A percentile compares a stretch with the other conserved stretches of the same genome.
These are phyloP conservation scores for Agrilus mali DNA, from an alignment of 2,888 invertebrate genomes.

Conservation along the genomic window DNA sequence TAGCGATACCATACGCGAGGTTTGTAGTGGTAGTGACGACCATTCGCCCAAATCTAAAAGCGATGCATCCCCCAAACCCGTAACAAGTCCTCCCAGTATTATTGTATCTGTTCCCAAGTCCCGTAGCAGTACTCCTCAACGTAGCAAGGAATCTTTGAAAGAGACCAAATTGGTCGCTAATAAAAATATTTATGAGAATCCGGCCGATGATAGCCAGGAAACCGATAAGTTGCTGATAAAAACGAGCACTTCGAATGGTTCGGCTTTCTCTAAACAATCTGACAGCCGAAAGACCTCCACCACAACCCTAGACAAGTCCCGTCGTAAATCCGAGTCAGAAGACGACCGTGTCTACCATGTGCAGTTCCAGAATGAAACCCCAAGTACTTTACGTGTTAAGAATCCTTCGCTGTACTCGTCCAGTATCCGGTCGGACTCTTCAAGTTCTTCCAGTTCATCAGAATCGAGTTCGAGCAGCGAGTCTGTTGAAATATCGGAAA, in stretches of 20 bases:
- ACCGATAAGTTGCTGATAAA: constrained; percentile 12
- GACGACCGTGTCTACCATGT: constrained; percentile 40
- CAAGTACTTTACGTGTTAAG: constrained; percentile 14
- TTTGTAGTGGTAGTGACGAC: too few relatives aligned
- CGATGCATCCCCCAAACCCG: too few relatives aligned
- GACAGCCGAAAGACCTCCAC: constrained; percentile 3
- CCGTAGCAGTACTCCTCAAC: too few relatives aligned
- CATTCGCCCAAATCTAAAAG: too few relatives aligned
- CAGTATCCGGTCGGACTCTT: constrained; percentile 26
- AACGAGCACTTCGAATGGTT: constrained; percentile 7
- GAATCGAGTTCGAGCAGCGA: constrained; percentile 48
- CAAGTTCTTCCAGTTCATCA: constrained; percentile 22
- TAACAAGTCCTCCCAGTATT: too few relatives aligned
- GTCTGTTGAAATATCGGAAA: constrained; percentile 51
- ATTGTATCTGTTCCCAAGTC: too few relatives aligned
- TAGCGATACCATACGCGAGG: too few relatives aligned
- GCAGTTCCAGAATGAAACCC: constrained; percentile 39
- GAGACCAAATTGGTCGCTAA: constrained; percentile 8
- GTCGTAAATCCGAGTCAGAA: constrained; percentile 11
- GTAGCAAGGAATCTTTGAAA: background rate
- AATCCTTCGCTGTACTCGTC: constrained; percentile 13
- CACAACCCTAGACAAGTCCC: background rate
- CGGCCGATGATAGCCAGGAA: constrained; percentile 7
- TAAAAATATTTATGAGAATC: constrained; percentile 8
- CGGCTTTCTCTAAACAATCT: constrained; percentile 2